phyloP scores from a whole-genome alignment of 2,888 invertebrate genomes.

The Rhagium mordax region DNA sequence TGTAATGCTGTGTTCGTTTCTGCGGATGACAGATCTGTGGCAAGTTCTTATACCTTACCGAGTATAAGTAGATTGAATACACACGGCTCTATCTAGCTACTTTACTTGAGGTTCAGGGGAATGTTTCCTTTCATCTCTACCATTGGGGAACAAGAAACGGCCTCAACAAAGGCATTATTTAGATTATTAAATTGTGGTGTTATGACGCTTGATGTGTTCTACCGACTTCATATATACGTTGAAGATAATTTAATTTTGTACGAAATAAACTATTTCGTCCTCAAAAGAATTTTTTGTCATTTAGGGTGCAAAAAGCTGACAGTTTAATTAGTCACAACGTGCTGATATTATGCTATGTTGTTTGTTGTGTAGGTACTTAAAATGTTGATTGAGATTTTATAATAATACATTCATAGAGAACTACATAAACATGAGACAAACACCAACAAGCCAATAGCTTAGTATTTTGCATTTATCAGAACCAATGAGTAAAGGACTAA shows the following conservation, averaged over 20 bases:
- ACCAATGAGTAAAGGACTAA: too few relatives aligned
- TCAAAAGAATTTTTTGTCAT: neutral
- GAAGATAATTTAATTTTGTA: slow-evolving; percentile 6
- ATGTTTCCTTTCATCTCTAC: slow-evolving; percentile 58
- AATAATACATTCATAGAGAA: too few relatives aligned
- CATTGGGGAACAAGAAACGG: slow-evolving; percentile 29
- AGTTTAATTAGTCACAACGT: too few relatives aligned
- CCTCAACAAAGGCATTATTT: slow-evolving; percentile 41
- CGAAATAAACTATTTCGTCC: neutral
- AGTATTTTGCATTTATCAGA: too few relatives aligned
- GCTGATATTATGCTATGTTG: too few relatives aligned
- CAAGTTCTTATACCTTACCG: slow-evolving; percentile 51
- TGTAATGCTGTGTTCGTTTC: slow-evolving; percentile 46
- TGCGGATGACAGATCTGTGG: slow-evolving; percentile 61
- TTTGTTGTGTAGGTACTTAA: too few relatives aligned
- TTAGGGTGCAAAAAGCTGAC: too few relatives aligned
- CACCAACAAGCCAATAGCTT: too few relatives aligned
- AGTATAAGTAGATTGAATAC: slow-evolving; percentile 57
- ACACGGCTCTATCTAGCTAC: slow-evolving; percentile 46
- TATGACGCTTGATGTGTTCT: slow-evolving; percentile 26
- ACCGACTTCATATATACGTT: neutral
- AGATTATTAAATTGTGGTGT: slow-evolving; percentile 30
- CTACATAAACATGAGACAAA: too few relatives aligned
- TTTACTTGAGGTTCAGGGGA: slow-evolving; percentile 52
- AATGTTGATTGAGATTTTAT: too few relatives aligned